Base-by-base conservation (phyloP, 2,113 vertebrate species). In the Pleuronectes platessa region DNA sequence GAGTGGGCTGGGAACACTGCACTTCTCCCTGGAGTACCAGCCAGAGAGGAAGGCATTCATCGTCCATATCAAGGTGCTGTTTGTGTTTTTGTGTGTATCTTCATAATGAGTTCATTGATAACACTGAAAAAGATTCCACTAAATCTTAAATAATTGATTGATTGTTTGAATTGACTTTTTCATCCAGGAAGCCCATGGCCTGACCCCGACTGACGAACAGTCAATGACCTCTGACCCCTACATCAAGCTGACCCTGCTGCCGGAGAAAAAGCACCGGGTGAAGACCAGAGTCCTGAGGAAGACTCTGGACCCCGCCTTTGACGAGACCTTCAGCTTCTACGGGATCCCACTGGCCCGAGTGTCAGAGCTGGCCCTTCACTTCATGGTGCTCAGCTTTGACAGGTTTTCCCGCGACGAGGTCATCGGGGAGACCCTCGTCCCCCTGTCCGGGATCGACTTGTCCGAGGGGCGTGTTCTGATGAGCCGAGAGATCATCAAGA, bases 291-390 rank as follows among this genome's bases (percentile, higher is more conserved):
- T 99, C 61, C 92, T 99, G 74, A 94, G 98, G 74, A 99, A 99
- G 92, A 99, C 98, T 47, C 95, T 99, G 80, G 97, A 99, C 80
- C 98, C 98, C 0, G 96, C 95, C 82, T 99, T 99, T 0, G 96
- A 99, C n/a, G 98, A 99, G 88, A 99, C 98, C 31, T 99, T 99
- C 88, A 99, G 96, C 0, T 99, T 99, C 89, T 99, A 99, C 26
- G 98, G 98, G 13, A 96, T 99, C 84, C 95, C 96, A 0, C 95
- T 97, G 61, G 92, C 93, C 61, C 94, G 96, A 58, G 95, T 99
- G 67, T 95, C 97, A 53, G 96, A 99, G 67, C 61, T 99, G 88
- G 92, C 95, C 4, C 95, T 99, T 69, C 97, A 99, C 85, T 99
- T 99, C 83, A 97, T 96, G 84, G 93, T 99, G 55, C 88, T 99